phyloP scores from a whole-genome alignment of 2,113 vertebrate genomes.

The Rhinogobius similis region DNA sequence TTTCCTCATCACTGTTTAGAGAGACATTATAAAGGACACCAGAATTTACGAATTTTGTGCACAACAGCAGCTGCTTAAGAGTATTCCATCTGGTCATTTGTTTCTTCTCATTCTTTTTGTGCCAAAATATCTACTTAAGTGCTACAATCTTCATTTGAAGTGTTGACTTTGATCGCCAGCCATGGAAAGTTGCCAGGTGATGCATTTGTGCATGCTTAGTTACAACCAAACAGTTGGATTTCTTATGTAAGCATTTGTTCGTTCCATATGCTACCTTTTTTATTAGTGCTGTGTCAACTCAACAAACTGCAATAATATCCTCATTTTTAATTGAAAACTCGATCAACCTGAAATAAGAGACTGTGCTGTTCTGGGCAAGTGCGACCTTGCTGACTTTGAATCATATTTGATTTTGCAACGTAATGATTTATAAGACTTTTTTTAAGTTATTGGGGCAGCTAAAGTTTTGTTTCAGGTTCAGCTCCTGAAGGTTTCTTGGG shows the following conservation, averaged over 20 bases:
- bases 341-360: conserved; percentile 2
- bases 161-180: not conserved
- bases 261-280: not conserved
- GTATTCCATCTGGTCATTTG: not conserved
- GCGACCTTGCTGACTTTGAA: not conserved
- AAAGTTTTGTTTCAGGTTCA: not conserved
- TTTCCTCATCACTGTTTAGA: not conserved
- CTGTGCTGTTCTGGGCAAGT: not conserved
- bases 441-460: not conserved
- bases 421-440: not conserved
- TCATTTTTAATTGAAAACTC: conserved; percentile 8
- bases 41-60: not conserved
- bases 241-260: not conserved
- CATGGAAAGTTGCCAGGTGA: not conserved
- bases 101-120: not conserved
- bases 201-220: not conserved
- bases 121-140: not conserved
- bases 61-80: not conserved
- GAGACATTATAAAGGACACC: not conserved
- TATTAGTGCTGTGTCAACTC: conserved; percentile 2
- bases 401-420: not conserved
- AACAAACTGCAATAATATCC: not conserved
- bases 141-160: not conserved
- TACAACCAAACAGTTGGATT: not conserved
- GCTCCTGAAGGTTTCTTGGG: too few species aligned